Percentiles rank a stretch among this genome's conserved stretches.
phyloP scores from a whole-genome alignment of 2,888 invertebrate genomes.

The Erebia aethiops region DNA sequence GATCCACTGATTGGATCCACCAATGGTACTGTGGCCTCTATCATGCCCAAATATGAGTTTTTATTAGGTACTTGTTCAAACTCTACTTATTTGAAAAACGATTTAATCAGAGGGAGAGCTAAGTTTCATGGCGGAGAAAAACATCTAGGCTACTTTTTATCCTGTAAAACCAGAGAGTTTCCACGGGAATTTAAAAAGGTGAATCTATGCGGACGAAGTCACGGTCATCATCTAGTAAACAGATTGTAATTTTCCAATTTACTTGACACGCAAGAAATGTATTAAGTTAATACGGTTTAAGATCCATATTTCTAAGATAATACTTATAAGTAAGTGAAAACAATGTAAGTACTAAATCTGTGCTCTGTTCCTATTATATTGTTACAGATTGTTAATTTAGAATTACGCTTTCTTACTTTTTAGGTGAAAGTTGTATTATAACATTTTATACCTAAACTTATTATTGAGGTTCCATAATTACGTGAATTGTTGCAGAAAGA shows the following conservation, averaged over 20 bases:
- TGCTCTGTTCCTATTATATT: constrained; percentile 33
- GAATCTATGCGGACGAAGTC: too few relatives aligned
- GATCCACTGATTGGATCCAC: too few relatives aligned
- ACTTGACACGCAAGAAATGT: constrained; percentile 8
- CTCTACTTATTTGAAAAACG: too few relatives aligned
- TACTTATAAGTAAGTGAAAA: constrained; percentile 15
- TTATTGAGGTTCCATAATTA: constrained; percentile 20
- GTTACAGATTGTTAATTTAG: constrained; percentile 77
- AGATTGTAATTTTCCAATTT: constrained; percentile 3
- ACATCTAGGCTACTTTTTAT: too few relatives aligned
- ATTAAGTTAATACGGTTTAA: constrained; percentile 3
- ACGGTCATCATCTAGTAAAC: background rate
- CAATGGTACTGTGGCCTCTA: too few relatives aligned
- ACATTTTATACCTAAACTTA: constrained; percentile 17
- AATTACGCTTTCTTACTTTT: constrained; percentile 72
- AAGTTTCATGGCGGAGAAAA: too few relatives aligned
- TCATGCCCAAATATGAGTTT: too few relatives aligned
- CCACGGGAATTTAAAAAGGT: too few relatives aligned
- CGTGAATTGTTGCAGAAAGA: constrained; percentile 18
- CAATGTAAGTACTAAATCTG: constrained; percentile 24
- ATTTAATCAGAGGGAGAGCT: too few relatives aligned
- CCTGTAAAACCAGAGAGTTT: too few relatives aligned
- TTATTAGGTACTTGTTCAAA: too few relatives aligned
- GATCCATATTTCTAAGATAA: constrained; percentile 15
- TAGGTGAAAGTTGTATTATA: constrained; percentile 61